Conservation (phyloP, 2,797 vertebrate genomes). For the Parambassis ranga region DNA sequence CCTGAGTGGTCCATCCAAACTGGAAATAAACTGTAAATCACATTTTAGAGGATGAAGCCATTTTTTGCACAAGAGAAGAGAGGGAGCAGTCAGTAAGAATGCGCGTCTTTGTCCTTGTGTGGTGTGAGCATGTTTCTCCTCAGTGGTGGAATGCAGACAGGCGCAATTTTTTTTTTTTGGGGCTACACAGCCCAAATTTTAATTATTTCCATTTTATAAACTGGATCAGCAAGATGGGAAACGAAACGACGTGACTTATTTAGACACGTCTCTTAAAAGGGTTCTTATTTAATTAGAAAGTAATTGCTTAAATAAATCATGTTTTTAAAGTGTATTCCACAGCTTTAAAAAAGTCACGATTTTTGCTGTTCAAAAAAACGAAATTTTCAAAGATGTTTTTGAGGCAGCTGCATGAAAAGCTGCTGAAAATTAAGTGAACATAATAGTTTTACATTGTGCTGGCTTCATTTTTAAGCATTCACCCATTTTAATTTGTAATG, state of each 20-base stretch:
- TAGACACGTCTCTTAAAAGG: neutral
- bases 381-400: too few relatives aligned
- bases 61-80: neutral
- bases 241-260: constrained; percentile 23
- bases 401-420: too few relatives aligned
- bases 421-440: too few relatives aligned
- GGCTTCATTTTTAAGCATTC: too few relatives aligned
- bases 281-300: constrained; percentile 3
- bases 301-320: neutral
- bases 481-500: too few relatives aligned
- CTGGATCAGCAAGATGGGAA: constrained; percentile 1
- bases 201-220: constrained; percentile 26
- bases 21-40: constrained; percentile 29
- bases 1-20: constrained; percentile 50
- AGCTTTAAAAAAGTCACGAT: too few relatives aligned
- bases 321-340: neutral
- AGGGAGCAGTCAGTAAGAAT: neutral
- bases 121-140: constrained; percentile 29
- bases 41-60: constrained; percentile 1
- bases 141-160: constrained; percentile 62
- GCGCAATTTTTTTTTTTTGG: constrained; percentile 37
- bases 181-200: constrained; percentile 19
- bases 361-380: too few relatives aligned
- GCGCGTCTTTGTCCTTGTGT: constrained; percentile 46
- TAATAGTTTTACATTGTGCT: too few relatives aligned